A percentile compares a stretch with the other conserved stretches of the same genome.
phyloP scores from a whole-genome alignment of 2,888 invertebrate genomes.

The Cerceris rybyensis region DNA sequence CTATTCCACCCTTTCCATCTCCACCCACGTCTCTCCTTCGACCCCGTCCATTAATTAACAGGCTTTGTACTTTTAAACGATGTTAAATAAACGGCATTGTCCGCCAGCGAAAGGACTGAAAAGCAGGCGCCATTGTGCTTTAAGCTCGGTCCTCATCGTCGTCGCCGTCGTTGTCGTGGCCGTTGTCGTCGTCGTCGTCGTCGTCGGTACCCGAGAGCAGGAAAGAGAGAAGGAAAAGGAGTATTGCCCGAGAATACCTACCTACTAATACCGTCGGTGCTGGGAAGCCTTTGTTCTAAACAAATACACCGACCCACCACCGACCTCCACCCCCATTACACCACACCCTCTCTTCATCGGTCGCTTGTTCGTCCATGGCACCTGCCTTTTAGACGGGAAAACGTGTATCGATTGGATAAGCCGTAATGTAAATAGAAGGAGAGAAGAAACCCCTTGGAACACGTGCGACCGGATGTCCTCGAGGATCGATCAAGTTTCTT shows the following conservation, averaged over 20 bases:
- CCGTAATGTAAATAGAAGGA: constrained; percentile 67
- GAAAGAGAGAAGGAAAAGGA: constrained; percentile 59
- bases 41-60: constrained; percentile 81
- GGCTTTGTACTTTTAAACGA: constrained; percentile 82
- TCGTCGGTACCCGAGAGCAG: constrained; percentile 69
- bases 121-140: constrained; percentile 79
- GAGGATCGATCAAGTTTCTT: constrained; percentile 8
- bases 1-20: constrained; percentile 41
- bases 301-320: constrained; percentile 71
- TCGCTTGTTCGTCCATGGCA: constrained; percentile 61
- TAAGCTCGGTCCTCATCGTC: constrained; percentile 70
- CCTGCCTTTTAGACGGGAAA: constrained; percentile 71
- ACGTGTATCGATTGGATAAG: constrained; percentile 78
- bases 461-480: constrained; percentile 29
- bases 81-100: constrained; percentile 82
- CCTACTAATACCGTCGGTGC: constrained; percentile 69
- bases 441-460: constrained; percentile 28
- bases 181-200: constrained; percentile 31
- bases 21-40: constrained; percentile 59
- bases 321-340: constrained; percentile 28
- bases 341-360: constrained; percentile 10
- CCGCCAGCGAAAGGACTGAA: constrained; percentile 78
- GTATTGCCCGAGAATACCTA: constrained; percentile 72
- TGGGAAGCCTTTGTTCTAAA: constrained; percentile 74
- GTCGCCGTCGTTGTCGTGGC: constrained; percentile 45